These are phyloP conservation scores for Trichoplax adhaerens DNA, from an alignment of 37 sponge, comb jelly and placozoan genomes.

Conservation along the genomic window DNA sequence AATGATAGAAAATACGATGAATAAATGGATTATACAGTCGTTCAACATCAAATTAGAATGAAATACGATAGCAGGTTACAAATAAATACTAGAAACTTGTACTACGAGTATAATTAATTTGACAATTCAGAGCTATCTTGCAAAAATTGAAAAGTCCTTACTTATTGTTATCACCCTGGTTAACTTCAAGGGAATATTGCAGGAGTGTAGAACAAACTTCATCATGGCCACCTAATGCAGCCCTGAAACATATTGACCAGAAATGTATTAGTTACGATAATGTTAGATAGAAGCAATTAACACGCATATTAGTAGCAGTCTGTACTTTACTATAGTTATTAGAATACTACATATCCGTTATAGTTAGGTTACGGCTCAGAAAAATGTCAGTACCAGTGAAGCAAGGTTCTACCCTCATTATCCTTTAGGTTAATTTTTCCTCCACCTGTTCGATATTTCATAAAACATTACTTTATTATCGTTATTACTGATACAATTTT, in stretches of 20 bases:
- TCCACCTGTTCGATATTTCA: slow-evolving; percentile 6
- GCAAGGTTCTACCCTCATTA: slow-evolving; percentile 32
- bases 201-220: slow-evolving; percentile 51
- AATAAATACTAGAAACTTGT: neutral
- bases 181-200: slow-evolving; percentile 26
- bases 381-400: slow-evolving; percentile 43
- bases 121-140: no score
- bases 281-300: no score
- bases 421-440: slow-evolving; percentile 46
- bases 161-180: slow-evolving; percentile 28
- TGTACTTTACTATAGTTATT: no score
- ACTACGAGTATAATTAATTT: no score
- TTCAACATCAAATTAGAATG: neutral
- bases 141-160: neutral
- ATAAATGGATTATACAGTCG: neutral
- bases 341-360: no score
- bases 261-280: neutral
- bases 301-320: no score
- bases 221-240: slow-evolving; percentile 71
- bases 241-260: slow-evolving; percentile 7
- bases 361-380: no score
- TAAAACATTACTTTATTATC: no score
- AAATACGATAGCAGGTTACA: neutral
- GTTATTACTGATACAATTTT: no score
- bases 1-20: neutral